phyloP scores from a whole-genome alignment of 2,797 vertebrate genomes.

The Picus viridis region DNA sequence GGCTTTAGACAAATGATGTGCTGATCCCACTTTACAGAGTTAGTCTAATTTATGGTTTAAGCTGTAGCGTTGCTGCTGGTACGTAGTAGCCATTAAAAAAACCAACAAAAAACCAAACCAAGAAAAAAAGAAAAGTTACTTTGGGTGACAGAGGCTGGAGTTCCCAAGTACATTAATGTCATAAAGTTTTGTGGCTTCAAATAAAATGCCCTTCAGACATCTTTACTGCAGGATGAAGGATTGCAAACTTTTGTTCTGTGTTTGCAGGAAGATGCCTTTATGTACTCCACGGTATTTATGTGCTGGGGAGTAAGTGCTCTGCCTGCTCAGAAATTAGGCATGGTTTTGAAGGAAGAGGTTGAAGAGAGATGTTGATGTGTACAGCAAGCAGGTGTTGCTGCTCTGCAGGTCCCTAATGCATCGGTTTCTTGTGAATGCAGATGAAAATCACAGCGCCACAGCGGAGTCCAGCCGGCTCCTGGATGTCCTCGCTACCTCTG shows the following conservation, averaged over 20 bases:
- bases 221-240: slow-evolving; percentile 17
- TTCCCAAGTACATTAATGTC: slow-evolving; percentile 25
- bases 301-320: background rate
- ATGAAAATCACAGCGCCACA: slow-evolving; percentile 94
- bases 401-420: background rate
- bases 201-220: slow-evolving; percentile 41
- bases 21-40: background rate
- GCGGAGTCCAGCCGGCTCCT: slow-evolving; percentile 94
- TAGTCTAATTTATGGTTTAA: slow-evolving; percentile 14
- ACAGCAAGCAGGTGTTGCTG: background rate
- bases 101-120: too few species aligned
- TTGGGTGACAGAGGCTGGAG: background rate
- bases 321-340: background rate
- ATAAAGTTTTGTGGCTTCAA: slow-evolving; percentile 36
- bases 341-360: background rate
- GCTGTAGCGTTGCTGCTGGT: background rate
- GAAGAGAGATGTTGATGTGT: background rate
- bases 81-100: background rate
- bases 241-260: background rate
- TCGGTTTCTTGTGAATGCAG: slow-evolving; percentile 77
- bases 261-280: slow-evolving; percentile 11
- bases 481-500: slow-evolving; percentile 96
- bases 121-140: background rate
- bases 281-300: slow-evolving; percentile 11
- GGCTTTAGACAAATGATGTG: background rate